Percentiles rank a stretch among this genome's conserved stretches.
phyloP scores from a whole-genome alignment of 2,888 invertebrate genomes.

The Pachycephus smyrnensis region DNA sequence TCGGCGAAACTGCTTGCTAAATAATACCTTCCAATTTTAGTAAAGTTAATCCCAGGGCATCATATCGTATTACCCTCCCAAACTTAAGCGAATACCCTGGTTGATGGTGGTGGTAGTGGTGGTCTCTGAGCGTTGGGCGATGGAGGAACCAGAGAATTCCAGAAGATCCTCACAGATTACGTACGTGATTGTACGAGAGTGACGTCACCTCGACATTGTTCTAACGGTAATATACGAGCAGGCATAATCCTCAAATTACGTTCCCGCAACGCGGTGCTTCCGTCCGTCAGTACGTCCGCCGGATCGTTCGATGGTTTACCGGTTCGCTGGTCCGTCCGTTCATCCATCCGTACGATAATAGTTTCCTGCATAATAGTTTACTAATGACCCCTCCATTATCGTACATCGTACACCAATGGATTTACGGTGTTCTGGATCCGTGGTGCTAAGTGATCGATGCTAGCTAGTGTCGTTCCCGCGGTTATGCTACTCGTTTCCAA shows the following conservation, averaged over 20 bases:
- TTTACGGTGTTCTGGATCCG: conserved; percentile 9
- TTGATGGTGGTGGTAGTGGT: not conserved
- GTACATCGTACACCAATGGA: conserved; percentile 14
- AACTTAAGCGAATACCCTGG: conserved; percentile 28
- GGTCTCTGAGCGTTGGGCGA: conserved; percentile 12
- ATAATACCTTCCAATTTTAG: conserved; percentile 40
- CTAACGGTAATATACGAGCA: conserved; percentile 53
- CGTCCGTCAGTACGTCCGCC: conserved; percentile 29
- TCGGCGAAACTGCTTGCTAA: conserved; percentile 17
- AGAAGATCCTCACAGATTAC: conserved; percentile 54
- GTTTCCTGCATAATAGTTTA: conserved; percentile 52
- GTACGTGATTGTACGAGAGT: conserved; percentile 52
- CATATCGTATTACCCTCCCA: conserved; percentile 35
- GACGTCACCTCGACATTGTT: conserved; percentile 52
- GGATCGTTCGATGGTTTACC: conserved; percentile 32
- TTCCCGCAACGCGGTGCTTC: conserved; percentile 45
- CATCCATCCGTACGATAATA: conserved; percentile 38
- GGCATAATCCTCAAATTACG: conserved; percentile 59
- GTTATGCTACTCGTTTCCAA: not conserved
- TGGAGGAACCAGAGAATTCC: conserved; percentile 36
- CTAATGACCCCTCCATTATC: conserved; percentile 41
- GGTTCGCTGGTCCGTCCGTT: conserved; percentile 17
- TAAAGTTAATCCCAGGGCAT: conserved; percentile 43
- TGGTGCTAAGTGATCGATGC: not conserved
- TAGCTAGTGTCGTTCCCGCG: not conserved